Base-by-base conservation (phyloP, 2,888 invertebrate genomes). In the Tanytarsus gracilentus region DNA sequence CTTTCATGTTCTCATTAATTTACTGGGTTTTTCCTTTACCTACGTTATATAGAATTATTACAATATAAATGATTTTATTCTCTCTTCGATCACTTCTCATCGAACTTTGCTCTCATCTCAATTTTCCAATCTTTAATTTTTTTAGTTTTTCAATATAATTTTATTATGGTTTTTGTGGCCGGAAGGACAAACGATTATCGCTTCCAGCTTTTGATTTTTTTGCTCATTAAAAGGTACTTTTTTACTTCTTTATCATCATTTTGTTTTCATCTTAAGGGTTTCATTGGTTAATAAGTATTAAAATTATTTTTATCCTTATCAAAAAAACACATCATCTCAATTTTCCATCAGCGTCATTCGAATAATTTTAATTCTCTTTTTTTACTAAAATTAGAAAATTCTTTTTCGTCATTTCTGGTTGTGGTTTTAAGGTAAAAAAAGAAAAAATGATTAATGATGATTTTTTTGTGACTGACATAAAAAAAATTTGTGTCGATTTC, bases 201-300 rank as follows among this genome's bases (percentile, higher is more conserved):
- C 16, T 49, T 26, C 14, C 48, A 48, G 48, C 58, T 58, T 58
- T 58, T 58, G 58, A 58, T 58, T 58, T 53, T 53, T 53, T 39
- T 58, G 58, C 58, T 58, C 58, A 58, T 58, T 56, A 40, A 58
- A 55, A 58, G 58, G 58, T 58, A 58, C 58, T 58, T 58, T 58
- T 58, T 58, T 58, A 58, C 58, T 58, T 58, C 26, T 48, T 58
- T 58, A 58, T 58, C 58, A 58, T 58, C 58, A 58, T 40, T 58
- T 58, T 56, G 25, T 52, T 27, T 39, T 36, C 27, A 36, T 40
- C 23, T 51, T 27, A 23, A 25, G 58, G 58, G 58, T 48, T 58
- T 56, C 56, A 56, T 29, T 29, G 44, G 39, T 48, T 29, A 58
- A 44, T 40, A 58, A 48, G 29, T 58, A 29, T 23, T 44, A 44